Percentiles rank a stretch among this genome's conserved stretches.
phyloP scores from a whole-genome alignment of 2,797 vertebrate genomes.

The Protosalanx chinensis region DNA sequence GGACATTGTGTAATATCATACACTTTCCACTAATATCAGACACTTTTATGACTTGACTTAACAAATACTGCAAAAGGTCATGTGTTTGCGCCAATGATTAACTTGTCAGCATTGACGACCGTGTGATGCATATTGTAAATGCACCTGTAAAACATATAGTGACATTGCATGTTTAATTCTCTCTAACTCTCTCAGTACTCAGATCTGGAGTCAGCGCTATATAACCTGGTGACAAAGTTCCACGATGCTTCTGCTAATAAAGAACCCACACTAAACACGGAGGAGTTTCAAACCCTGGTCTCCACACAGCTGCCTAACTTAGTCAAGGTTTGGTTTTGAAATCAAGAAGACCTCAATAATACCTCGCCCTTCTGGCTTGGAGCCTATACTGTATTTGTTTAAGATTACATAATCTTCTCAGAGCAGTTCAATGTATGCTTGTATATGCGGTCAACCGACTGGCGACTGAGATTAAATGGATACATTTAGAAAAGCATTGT shows the following conservation, averaged over 20 bases:
- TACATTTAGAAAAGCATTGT: too few relatives aligned
- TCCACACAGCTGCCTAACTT: constrained; percentile 62
- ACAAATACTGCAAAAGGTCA: not conserved
- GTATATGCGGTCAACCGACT: not conserved
- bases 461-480: not conserved
- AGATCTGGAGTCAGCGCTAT: constrained; percentile 70
- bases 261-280: constrained; percentile 51
- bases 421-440: not conserved
- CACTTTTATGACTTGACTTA: not conserved
- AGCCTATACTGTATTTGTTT: not conserved
- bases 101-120: not conserved
- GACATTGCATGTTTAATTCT: not conserved
- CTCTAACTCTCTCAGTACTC: constrained; percentile 52
- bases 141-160: not conserved
- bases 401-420: not conserved
- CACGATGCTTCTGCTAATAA: constrained; percentile 55
- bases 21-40: not conserved
- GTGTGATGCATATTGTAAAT: not conserved
- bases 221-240: constrained; percentile 67
- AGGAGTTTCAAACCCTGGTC: constrained; percentile 69
- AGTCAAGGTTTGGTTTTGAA: constrained; percentile 46
- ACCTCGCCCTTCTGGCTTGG: not conserved
- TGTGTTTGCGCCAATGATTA: not conserved
- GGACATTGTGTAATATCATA: constrained; percentile 1
- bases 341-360: not conserved